Percentiles rank a stretch among this genome's conserved stretches.
Evolutionary conservation across 2,888 invertebrate species (phyloP).

Genomic region (Latrodectus elegans): DNA sequence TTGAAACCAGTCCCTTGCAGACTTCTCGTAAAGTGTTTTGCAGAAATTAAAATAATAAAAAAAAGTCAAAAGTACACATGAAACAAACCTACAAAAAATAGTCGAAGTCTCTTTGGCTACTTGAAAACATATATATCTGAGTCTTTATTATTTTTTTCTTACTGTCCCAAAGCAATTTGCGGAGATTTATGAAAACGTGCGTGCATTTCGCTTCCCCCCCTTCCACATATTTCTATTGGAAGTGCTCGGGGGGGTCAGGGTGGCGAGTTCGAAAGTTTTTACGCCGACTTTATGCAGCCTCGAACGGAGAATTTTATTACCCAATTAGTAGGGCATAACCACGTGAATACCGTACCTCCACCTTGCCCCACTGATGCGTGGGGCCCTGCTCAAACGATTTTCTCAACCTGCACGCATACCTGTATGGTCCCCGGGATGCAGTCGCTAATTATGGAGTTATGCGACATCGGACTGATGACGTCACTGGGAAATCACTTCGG

Average conservation of each 20-base stretch:
- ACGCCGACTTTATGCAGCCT: conserved; percentile 56
- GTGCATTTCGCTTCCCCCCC: conserved; percentile 23
- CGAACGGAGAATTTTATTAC: conserved; percentile 65
- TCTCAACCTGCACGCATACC: conserved; percentile 35
- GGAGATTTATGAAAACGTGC: conserved; percentile 68
- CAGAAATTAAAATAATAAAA: conserved; percentile 45
- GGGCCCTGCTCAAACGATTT: conserved; percentile 29
- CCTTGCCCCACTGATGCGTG: conserved; percentile 51
- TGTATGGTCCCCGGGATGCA: conserved; percentile 31
- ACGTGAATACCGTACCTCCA: conserved; percentile 61
- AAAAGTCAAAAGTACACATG: conserved; percentile 22
- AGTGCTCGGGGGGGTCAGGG: neutral
- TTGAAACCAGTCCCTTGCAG: conserved; percentile 39
- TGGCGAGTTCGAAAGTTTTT: conserved; percentile 17
- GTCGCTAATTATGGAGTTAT: conserved; percentile 55
- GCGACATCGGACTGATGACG: conserved; percentile 12
- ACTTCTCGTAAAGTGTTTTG: conserved; percentile 49
- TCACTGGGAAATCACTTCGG: neutral
- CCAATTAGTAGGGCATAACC: conserved; percentile 69
- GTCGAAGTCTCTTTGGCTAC: conserved; percentile 39
- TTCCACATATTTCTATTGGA: neutral
- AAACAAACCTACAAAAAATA: conserved; percentile 22
- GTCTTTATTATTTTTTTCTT: conserved; percentile 7
- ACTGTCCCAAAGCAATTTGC: conserved; percentile 49
- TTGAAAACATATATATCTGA: conserved; percentile 40